These are phyloP conservation scores for Drosophila antonietae DNA, from an alignment of 2,888 invertebrate genomes.

Conservation along the genomic window DNA sequence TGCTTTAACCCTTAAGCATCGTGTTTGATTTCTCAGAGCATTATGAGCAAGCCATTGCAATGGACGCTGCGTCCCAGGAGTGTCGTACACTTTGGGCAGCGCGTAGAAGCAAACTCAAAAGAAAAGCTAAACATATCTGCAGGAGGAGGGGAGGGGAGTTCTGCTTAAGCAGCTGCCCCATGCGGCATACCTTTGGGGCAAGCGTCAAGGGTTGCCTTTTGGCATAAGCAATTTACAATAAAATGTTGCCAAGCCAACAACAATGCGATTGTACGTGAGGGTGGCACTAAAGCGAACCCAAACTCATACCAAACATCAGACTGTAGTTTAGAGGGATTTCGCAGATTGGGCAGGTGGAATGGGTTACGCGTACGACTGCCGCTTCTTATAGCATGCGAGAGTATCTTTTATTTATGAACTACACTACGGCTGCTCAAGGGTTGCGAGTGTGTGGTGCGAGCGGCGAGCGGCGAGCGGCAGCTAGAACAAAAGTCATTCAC, in stretches of 20 bases:
- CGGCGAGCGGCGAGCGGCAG: too few relatives aligned
- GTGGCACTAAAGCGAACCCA: constrained; percentile 10
- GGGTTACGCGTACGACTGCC: neutral
- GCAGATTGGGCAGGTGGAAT: neutral
- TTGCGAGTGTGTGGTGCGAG: too few relatives aligned
- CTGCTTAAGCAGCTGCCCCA: constrained; percentile 36
- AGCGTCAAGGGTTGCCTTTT: constrained; percentile 49
- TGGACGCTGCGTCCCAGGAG: constrained; percentile 59
- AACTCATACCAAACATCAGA: neutral
- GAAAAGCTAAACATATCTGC: constrained; percentile 26
- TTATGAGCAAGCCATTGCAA: constrained; percentile 58
- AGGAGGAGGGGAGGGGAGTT: neutral
- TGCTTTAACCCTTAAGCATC: constrained; percentile 60
- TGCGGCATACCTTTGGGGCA: constrained; percentile 62
- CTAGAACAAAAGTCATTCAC: constrained; percentile 34
- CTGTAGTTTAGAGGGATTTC: neutral
- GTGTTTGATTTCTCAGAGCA: constrained; percentile 72
- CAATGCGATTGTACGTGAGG: constrained; percentile 50
- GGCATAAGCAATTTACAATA: constrained; percentile 79
- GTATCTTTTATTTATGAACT: constrained; percentile 78
- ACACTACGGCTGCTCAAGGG: constrained; percentile 33
- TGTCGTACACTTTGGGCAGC: constrained; percentile 72
- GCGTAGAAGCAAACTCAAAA: constrained; percentile 22
- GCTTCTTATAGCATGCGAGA: constrained; percentile 28
- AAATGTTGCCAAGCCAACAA: constrained; percentile 67